Evolutionary conservation across 2,888 invertebrate species (phyloP).

Genomic region (Oxystoma pomonae): DNA sequence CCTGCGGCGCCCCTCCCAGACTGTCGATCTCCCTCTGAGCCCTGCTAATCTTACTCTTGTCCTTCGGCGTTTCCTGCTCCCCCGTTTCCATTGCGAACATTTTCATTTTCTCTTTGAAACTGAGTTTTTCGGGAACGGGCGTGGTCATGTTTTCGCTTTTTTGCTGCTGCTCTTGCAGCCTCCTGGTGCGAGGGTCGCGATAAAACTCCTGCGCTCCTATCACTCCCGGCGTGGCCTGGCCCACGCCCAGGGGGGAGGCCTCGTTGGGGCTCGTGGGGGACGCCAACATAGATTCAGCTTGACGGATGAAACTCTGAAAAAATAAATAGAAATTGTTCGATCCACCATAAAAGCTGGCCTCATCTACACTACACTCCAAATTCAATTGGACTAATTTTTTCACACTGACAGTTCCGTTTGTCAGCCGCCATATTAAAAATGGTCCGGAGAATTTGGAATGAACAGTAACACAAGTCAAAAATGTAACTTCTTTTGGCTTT

Average conservation of each 20-base stretch:
- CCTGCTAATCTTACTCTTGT: constrained; percentile 92
- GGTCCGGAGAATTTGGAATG: no score
- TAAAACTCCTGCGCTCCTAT: constrained; percentile 98
- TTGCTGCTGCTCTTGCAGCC: constrained; percentile 74
- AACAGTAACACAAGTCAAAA: no score
- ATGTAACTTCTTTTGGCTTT: no score
- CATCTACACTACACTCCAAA: no score
- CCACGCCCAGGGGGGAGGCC: constrained; percentile 44
- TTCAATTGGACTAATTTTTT: no score
- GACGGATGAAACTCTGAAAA: constrained; percentile 69
- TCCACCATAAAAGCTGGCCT: no score
- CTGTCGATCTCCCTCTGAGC: constrained; percentile 92
- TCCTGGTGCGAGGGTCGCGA: constrained; percentile 85
- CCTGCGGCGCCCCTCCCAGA: constrained; percentile 49
- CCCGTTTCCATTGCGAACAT: constrained; percentile 98
- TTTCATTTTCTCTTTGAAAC: constrained; percentile 99
- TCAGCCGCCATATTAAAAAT: no score
- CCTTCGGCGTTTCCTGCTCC: constrained; percentile 86
- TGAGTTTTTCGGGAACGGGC: constrained; percentile 84
- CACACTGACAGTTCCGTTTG: no score
- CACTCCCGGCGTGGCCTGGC: constrained; percentile 83
- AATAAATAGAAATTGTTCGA: not conserved
- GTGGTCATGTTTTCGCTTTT: constrained; percentile 58
- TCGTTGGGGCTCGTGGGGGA: constrained; percentile 69
- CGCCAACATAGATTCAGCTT: constrained; percentile 75